Evolutionary conservation across 1,140 invertebrate genomes (phyloP), one percentile per base, ranked within the genome.

Genomic region (Pseudomyrmex concolor): DNA sequence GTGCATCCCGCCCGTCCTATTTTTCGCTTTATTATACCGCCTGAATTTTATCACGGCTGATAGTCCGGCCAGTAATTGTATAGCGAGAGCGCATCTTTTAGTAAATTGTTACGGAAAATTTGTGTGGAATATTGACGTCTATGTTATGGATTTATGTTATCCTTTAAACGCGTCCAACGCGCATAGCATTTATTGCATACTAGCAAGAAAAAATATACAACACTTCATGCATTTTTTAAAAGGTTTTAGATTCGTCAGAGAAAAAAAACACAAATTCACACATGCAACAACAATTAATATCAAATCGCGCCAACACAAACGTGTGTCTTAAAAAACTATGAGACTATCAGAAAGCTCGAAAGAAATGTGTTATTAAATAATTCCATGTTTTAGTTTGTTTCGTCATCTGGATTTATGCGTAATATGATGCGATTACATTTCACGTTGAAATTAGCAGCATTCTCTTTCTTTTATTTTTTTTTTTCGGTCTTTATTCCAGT

Each of bases 361-460:
- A 43, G 43, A 12, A 43, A 50, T 10, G 17, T 13, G 43, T 66
- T 60, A 48, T n/a, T 43, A 57, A 59, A 45, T 50, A 17, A 9
- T 22, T n/a, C 43, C 34, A 0, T 0, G 34, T 34, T 34, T 34
- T 34, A 34, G 34, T 34, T 34, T 19, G n/a, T 70, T 34, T 5
- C 15, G 15, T 17, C 34, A 10, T 17, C 76, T 34, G 22, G 34
- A 80, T 50, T 80, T 71, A 60, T 12, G 60, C 48, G 25, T 50
- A 71, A 80, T 70, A 59, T 71, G 60, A 80, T 12, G 54, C 43
- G 66, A 80, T 80, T 80, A 70, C 57, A 51, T 74, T 86, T 84
- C 81, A 66, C 72, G 74, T 62, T 87, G 48, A 84, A 87, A 87
- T 87, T 87, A 87, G 86, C 85, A 73, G 71, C 83, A 86, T 83